Evolutionary conservation across 1,140 invertebrate species (phyloP), one percentile per base, ranked within the genome.

Genomic region (Contarinia nasturtii): DNA sequence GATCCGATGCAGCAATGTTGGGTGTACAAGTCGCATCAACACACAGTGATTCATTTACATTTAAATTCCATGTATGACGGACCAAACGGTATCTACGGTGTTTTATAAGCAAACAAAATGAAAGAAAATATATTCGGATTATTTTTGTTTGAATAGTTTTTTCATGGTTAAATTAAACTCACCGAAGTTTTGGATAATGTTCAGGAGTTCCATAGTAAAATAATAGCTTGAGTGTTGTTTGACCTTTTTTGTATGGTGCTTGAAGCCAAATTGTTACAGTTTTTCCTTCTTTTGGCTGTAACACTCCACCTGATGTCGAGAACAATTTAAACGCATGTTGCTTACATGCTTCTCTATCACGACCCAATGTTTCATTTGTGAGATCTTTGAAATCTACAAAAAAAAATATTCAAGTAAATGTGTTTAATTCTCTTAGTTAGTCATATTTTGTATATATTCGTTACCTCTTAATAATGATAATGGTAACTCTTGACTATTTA

Each of bases 171-270:
- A n/a, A 18, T 12, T 12, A 43, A 45, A 58, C 51, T 60, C 58
- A 67, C 51, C 60, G 68, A 7, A 71, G 60, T 50, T 61, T 53
- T 50, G 63, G 57, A 51, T 65, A 69, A 2, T 53, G 44, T 33
- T 67, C 54, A 0, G 64, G 60, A 54, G 76, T 71, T 54, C 80
- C 75, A 58, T 85, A 85, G 57, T 83, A 84, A 55, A 84, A 80
- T 27, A 85, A 61, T 47, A 86, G 61, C 55, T 82, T 72, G 18
- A 83, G 58, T 7, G 67, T 65, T 54, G 79, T 73, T 11, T 67
- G 66, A 4, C 79, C 80, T 21, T 73, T 73, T 36, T 68, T 63
- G 49, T 74, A 68, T 7, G 79, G 76, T 1, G 79, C 80, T 53
- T 75, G 71, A 12, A 84, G 61, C 77, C 79, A 82, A 52, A 82